Conservation (phyloP, 2,888 invertebrate species). For the Thysanoteuthis rhombus region DNA sequence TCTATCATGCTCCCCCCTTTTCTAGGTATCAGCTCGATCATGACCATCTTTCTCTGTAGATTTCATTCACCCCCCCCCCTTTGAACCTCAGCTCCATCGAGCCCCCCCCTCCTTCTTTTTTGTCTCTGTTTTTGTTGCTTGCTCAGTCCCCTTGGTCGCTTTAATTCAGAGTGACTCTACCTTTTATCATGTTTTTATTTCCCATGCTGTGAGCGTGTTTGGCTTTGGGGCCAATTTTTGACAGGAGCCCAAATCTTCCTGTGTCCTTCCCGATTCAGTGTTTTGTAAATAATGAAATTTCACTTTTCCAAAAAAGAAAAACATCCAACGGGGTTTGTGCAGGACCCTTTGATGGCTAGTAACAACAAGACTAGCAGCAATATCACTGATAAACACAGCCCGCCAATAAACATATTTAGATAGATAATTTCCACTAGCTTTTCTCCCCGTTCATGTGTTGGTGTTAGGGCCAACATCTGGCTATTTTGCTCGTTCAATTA, state of each 20-base stretch:
- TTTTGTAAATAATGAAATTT: conserved; percentile 12
- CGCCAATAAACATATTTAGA: neutral
- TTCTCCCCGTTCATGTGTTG: neutral
- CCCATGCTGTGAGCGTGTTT: no score
- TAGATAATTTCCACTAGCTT: neutral
- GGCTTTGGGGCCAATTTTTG: neutral
- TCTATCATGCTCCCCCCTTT: no score
- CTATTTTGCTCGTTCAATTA: neutral
- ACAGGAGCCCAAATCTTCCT: neutral
- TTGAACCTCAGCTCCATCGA: neutral
- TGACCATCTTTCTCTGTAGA: no score
- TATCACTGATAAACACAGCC: neutral
- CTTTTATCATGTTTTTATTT: no score
- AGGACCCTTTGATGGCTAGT: neutral
- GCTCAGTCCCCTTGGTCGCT: neutral
- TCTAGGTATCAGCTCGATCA: no score
- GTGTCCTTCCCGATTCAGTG: neutral
- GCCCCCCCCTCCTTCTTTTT: neutral
- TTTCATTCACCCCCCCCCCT: no score
- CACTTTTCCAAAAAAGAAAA: neutral
- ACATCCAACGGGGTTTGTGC: neutral
- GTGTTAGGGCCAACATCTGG: neutral
- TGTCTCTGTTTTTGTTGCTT: neutral
- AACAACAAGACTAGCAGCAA: neutral
- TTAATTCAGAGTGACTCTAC: neutral